A percentile compares a stretch with the other conserved stretches of the same genome.
Evolutionary conservation across 2,113 vertebrate species (phyloP).

Genomic region (Calidris pugnax): DNA sequence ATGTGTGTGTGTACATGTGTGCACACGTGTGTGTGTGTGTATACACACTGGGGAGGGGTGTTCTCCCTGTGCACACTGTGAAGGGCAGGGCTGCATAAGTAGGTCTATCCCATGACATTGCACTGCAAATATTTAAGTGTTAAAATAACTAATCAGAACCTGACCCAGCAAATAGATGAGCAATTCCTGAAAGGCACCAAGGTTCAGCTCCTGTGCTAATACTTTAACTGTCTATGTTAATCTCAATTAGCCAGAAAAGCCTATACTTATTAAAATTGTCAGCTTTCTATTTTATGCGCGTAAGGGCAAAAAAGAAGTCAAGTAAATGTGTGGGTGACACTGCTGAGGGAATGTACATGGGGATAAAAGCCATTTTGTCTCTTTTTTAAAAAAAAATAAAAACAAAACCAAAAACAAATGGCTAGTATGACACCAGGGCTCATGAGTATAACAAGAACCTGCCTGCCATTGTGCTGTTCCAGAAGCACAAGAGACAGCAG

Average conservation of each 20-base stretch:
- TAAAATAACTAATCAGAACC: not conserved
- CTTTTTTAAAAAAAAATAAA: too few species aligned
- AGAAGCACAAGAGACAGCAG: not conserved
- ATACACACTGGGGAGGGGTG: accelerated
- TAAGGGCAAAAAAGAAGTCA: not conserved
- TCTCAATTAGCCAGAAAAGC: constrained; percentile 14
- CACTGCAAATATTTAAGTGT: not conserved
- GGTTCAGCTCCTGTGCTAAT: not conserved
- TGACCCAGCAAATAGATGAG: not conserved
- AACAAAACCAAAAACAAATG: not conserved
- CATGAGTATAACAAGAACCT: not conserved
- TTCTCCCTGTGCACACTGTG: not conserved
- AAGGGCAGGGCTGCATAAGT: not conserved
- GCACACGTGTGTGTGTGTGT: too few species aligned
- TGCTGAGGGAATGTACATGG: not conserved
- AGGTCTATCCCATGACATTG: not conserved
- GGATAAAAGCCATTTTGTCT: not conserved
- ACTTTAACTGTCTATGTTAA: not conserved
- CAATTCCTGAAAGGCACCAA: not conserved
- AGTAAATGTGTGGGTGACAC: not conserved
- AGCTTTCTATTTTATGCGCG: not conserved
- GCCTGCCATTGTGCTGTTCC: not conserved
- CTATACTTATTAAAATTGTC: not conserved
- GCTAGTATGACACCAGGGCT: not conserved
- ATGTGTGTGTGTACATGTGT: not conserved